Evolutionary conservation across 2,113 vertebrate species (phyloP), one percentile per base, ranked within the genome.

Genomic region (Upupa epops): DNA sequence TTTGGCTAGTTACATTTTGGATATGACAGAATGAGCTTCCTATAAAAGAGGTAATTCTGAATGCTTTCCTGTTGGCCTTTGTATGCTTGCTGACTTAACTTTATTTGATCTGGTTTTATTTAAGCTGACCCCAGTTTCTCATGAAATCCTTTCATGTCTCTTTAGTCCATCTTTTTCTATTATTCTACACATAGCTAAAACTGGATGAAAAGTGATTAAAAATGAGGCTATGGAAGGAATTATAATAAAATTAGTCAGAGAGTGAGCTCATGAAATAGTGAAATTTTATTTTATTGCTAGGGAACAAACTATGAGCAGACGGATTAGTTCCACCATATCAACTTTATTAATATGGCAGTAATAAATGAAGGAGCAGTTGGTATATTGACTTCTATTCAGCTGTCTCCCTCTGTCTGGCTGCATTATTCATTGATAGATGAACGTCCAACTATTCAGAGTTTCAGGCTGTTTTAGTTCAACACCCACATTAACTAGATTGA

Each of bases 231-330:
- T 73, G 52, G 90, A 92, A 96, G 36, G 74, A 91, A 86, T 93
- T 88, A 46, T 92, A 93, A 95, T 86, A 95, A 94, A 86, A 92
- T 96, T 89, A 90, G 83, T 93, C 25, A 48, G 74, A 79, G 54
- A 88, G 36, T 93, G 90, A 96, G 63, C 64, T 96, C 92, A 96
- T 86, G 52, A 93, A 95, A 89, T 69, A 94, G 68, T 85, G 51
- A 96, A 96, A 96, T 65, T 86, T 54, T 83, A 87, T 83, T 72
- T 89, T 58, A 70, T 58, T 94, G 45, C 89, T 92, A 61, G 37
- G 69, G 89, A 95, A 96, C 90, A 94, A 96, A 97, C 92, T 81
- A 70, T 94, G 92, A 96, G 61, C 95, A 97, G 90, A 96, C 91
- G 90, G 94, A 96, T 95, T 96, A 92, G 66, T 84, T 95, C 80